Conservation (phyloP, 1,140 invertebrate species). For the Zaprionus gabonicus region DNA sequence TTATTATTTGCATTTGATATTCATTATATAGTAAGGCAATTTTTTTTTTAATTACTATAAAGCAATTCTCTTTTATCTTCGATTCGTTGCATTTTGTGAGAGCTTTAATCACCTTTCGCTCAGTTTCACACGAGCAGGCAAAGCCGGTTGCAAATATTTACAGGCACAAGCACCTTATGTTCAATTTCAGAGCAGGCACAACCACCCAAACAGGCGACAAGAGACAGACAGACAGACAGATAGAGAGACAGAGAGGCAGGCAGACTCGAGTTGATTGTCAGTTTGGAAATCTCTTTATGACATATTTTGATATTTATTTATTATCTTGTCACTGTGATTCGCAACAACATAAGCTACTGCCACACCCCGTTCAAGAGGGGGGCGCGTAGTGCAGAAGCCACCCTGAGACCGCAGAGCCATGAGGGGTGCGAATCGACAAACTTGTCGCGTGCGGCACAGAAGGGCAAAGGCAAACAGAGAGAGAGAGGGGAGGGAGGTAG, state of each 20-base stretch:
- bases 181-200: constrained; percentile 31
- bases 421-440: constrained; percentile 38
- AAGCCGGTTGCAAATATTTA: constrained; percentile 25
- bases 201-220: background rate
- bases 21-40: too few species aligned
- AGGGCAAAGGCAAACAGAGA: constrained; percentile 62
- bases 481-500: constrained; percentile 37
- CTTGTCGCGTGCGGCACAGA: constrained; percentile 66
- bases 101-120: constrained; percentile 10
- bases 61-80: background rate
- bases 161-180: constrained; percentile 33
- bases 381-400: background rate
- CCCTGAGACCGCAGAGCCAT: constrained; percentile 24
- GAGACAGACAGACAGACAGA: background rate
- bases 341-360: constrained; percentile 62
- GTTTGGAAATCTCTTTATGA: constrained; percentile 74
- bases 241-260: background rate
- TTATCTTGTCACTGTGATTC: constrained; percentile 82
- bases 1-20: too few species aligned
- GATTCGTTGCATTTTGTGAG: background rate
- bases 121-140: constrained; percentile 23
- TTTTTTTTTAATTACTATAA: too few species aligned
- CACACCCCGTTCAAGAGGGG: constrained; percentile 29
- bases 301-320: constrained; percentile 84
- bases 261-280: constrained; percentile 30